Conservation (phyloP, 1,140 invertebrate genomes). For the Mamestra configurata region DNA sequence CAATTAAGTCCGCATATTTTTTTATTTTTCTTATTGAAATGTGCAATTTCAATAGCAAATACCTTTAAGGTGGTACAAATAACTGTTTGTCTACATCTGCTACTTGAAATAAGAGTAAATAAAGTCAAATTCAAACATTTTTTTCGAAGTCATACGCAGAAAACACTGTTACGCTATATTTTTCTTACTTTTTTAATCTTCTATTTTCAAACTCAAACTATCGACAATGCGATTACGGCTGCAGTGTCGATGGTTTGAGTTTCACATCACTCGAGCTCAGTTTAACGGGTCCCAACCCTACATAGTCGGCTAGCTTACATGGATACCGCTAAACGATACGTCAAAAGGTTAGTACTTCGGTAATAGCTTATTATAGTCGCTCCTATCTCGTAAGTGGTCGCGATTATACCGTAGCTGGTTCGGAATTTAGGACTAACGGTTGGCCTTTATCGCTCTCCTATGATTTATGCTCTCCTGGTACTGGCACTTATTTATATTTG, state of each 20-base stretch:
- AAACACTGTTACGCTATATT: too few relatives aligned
- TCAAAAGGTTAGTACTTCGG: slow-evolving; percentile 77
- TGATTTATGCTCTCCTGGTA: slow-evolving; percentile 60
- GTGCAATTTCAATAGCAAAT: background rate
- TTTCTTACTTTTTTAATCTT: background rate
- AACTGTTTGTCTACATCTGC: background rate
- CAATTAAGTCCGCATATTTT: background rate
- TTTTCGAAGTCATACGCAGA: too few relatives aligned
- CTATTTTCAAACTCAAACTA: background rate
- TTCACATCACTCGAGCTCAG: slow-evolving; percentile 66
- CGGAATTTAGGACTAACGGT: slow-evolving; percentile 75
- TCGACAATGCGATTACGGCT: too few relatives aligned
- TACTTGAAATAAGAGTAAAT: background rate
- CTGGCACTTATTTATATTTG: slow-evolving; percentile 44
- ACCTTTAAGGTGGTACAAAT: background rate
- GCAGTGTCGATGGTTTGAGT: too few relatives aligned
- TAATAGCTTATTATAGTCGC: slow-evolving; percentile 74
- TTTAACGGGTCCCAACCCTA: slow-evolving; percentile 81
- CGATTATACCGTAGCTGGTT: slow-evolving; percentile 68
- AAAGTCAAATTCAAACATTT: background rate
- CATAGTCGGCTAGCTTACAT: slow-evolving; percentile 74
- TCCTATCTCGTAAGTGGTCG: slow-evolving; percentile 62
- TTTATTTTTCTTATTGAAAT: background rate
- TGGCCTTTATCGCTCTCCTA: slow-evolving; percentile 53
- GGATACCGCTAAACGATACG: slow-evolving; percentile 82